These are phyloP conservation scores for Kradibia gibbosae DNA, from an alignment of 1,140 invertebrate species.

Conservation along the genomic window DNA sequence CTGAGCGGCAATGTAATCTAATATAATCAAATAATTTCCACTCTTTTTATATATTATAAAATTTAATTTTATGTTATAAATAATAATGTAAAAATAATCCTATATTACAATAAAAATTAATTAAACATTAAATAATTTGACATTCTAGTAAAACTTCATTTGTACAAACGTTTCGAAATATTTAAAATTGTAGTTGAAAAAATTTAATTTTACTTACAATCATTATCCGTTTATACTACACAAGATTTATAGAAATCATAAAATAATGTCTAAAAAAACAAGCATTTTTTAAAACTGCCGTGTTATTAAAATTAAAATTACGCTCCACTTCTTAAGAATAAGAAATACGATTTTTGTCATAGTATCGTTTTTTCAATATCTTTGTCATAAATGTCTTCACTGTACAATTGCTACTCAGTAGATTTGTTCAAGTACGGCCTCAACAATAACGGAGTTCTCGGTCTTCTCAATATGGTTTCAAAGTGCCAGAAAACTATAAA, in stretches of 20 bases:
- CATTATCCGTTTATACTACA: background rate
- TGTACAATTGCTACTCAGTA: background rate
- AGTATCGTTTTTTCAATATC: constrained; percentile 31
- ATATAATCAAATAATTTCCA: too few species aligned
- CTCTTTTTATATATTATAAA: too few species aligned
- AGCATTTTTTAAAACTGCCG: background rate
- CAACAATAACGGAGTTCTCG: too few species aligned
- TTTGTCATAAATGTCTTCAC: background rate
- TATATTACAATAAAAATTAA: background rate
- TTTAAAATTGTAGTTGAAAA: background rate
- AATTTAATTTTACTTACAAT: constrained; percentile 22
- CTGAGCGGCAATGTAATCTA: too few species aligned
- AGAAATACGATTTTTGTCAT: constrained; percentile 30
- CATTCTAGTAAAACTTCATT: background rate
- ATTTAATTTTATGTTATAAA: background rate
- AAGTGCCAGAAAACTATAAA: constrained; percentile 56
- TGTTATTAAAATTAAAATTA: constrained; percentile 48
- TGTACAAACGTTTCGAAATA: background rate
- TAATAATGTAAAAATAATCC: background rate
- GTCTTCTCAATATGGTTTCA: constrained; percentile 24
- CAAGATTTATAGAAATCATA: constrained; percentile 8
- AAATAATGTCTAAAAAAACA: constrained; percentile 13
- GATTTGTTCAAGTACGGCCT: constrained; percentile 63
- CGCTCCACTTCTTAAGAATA: constrained; percentile 58
- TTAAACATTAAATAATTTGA: background rate